phyloP scores from a whole-genome alignment of 1,140 invertebrate species.

The Drosophila albomicans region DNA sequence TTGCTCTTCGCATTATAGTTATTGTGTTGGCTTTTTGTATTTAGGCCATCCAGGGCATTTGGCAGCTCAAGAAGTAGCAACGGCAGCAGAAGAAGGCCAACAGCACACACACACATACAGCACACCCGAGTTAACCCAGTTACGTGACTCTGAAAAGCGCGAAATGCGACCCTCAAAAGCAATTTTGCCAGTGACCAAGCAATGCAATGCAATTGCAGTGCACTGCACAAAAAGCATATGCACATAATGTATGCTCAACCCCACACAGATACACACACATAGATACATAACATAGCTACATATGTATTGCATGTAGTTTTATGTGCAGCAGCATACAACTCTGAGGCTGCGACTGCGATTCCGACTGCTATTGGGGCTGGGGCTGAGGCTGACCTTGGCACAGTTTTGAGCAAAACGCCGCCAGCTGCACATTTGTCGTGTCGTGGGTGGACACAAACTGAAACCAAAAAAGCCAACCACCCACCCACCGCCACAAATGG shows the following conservation, averaged over 20 bases:
- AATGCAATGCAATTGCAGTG: slow-evolving; percentile 35
- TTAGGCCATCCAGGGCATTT: slow-evolving; percentile 36
- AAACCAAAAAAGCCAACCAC: not conserved
- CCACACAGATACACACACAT: slow-evolving; percentile 19
- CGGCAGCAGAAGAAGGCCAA: slow-evolving; percentile 60
- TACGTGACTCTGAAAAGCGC: slow-evolving; percentile 75
- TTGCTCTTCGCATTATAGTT: not conserved
- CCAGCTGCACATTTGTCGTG: slow-evolving; percentile 45
- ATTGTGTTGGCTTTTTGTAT: slow-evolving; percentile 18
- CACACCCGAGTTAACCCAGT: slow-evolving; percentile 66
- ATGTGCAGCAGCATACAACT: slow-evolving; percentile 22
- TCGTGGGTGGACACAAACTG: slow-evolving; percentile 29
- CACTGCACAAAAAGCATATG: slow-evolving; percentile 51
- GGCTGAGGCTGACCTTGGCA: slow-evolving; percentile 42
- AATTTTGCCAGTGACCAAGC: slow-evolving; percentile 62
- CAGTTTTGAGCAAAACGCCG: slow-evolving; percentile 34
- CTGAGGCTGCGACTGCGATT: slow-evolving; percentile 37
- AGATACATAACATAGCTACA: slow-evolving; percentile 52
- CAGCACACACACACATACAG: slow-evolving; percentile 13
- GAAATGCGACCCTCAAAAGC: slow-evolving; percentile 75
- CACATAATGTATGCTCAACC: slow-evolving; percentile 19
- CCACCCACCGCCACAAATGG: not conserved
- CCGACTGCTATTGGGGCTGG: no score
- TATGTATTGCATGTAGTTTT: slow-evolving; percentile 4
- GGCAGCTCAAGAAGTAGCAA: no score